Evolutionary conservation across 2,888 invertebrate species (phyloP), one percentile per base, ranked within the genome.

Genomic region (Myathropa florea): DNA sequence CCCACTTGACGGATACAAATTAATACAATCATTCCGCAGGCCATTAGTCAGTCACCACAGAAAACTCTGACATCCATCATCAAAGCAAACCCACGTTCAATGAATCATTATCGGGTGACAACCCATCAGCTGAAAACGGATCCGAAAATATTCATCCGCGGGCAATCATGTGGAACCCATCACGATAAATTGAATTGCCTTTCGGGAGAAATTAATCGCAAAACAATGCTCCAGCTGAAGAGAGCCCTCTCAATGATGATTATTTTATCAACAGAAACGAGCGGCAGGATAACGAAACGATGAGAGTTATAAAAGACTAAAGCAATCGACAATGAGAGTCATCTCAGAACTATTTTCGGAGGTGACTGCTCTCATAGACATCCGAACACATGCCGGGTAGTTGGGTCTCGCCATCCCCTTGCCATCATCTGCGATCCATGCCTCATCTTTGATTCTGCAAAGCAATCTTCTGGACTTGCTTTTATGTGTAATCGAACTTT

Each of bases 401-500:
- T 7, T 46, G 46, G 4, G 18, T n/a, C n/a, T 2, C 18, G 6
- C 46, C 46, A 46, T 18, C 4, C 46, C 6, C n/a, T 18, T 18
- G n/a, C 1, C 46, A 7, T 46, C 18, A 7, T 3, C 18, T 46
- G 2, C n/a, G 46, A 46, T 46, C 46, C 18, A 53, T 68, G 68
- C 68, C 21, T 68, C 55, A 39, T 60, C 36, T 70, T 70, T 70
- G 70, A 39, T 70, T 4, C 24, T 59, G 59, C 4, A 70, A 70
- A 70, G 36, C 70, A 70, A 70, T 70, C 70, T 36, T 24, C 3
- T 12, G 59, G 59, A 70, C 36, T 70, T 70, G 70, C 24, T 70
- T 36, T 12, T 26, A 46, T 28, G 18, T 46, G 6, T 24, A 60
- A 46, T 46, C 46, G 46, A 57, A 57, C 57, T 57, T 57, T 57